Evolutionary conservation across 2,888 invertebrate species (phyloP).

Genomic region (Caenorhabditis becei): DNA sequence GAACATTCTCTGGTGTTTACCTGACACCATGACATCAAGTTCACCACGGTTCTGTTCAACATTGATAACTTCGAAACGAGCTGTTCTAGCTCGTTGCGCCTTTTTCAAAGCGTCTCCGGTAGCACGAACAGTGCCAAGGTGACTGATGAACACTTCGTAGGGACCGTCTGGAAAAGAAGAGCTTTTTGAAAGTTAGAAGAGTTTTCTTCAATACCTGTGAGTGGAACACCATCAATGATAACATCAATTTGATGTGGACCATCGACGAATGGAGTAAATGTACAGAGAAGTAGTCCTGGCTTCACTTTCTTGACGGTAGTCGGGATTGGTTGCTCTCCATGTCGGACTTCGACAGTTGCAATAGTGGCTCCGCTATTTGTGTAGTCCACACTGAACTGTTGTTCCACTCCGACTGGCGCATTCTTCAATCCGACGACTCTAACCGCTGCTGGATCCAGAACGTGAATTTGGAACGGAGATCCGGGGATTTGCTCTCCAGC

Average conservation of each 20-base stretch:
- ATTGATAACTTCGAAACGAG: conserved; percentile 81
- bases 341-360: conserved; percentile 89
- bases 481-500: conserved; percentile 83
- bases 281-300: conserved; percentile 77
- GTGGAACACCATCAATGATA: conserved; percentile 90
- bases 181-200: too few species aligned
- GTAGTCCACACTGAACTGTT: conserved; percentile 86
- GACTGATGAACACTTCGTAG: conserved; percentile 78
- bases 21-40: conserved; percentile 81
- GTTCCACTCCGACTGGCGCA: conserved; percentile 83
- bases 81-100: conserved; percentile 78
- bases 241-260: conserved; percentile 92
- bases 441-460: conserved; percentile 84
- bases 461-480: conserved; percentile 87
- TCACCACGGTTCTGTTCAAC: conserved; percentile 78
- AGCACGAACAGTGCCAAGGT: conserved; percentile 76
- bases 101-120: conserved; percentile 78
- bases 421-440: conserved; percentile 83
- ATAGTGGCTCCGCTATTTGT: conserved; percentile 90
- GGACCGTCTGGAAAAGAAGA: conserved; percentile 77
- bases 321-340: conserved; percentile 82
- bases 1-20: conserved; percentile 65
- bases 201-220: too few species aligned
- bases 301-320: conserved; percentile 75
- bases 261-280: conserved; percentile 89